Evolutionary conservation across 2,888 invertebrate genomes (phyloP).

Genomic region (Isoperla grammatica): DNA sequence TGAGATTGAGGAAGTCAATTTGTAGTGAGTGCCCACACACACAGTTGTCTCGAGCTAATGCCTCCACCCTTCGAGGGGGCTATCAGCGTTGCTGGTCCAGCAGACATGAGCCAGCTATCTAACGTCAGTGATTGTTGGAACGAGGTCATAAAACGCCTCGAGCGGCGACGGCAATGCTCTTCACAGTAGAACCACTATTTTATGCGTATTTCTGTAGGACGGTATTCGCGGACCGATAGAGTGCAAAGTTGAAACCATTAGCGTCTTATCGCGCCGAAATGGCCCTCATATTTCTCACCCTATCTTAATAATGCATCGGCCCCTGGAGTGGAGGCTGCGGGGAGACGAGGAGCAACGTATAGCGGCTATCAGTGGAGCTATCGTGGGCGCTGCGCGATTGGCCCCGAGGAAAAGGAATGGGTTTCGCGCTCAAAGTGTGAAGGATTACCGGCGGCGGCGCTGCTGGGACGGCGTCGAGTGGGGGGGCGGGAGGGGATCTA

Average conservation of each 20-base stretch:
- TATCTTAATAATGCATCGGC: conserved; percentile 47
- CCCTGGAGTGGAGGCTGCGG: conserved; percentile 28
- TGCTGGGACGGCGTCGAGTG: conserved; percentile 2
- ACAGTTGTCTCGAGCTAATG: conserved; percentile 13
- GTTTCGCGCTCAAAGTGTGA: conserved; percentile 28
- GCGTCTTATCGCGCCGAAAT: conserved; percentile 50
- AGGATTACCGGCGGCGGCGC: conserved; percentile 25
- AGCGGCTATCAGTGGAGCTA: conserved; percentile 17
- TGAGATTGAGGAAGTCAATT: conserved; percentile 30
- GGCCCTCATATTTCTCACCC: conserved; percentile 48
- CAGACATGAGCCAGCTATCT: background rate
- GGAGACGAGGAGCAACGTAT: conserved; percentile 7
- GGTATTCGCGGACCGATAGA: conserved; percentile 43
- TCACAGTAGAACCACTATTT: conserved; percentile 27
- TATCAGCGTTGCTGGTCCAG: conserved; percentile 15
- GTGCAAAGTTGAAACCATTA: conserved; percentile 56
- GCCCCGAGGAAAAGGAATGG: conserved; percentile 25
- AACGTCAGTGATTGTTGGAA: conserved; percentile 24
- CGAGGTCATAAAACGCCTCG: conserved; percentile 20
- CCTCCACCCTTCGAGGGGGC: no score
- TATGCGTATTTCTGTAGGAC: conserved; percentile 33
- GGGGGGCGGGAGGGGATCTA: conserved; percentile 1
- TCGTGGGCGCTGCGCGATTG: conserved; percentile 23
- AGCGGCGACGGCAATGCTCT: background rate
- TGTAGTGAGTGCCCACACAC: conserved; percentile 30